Evolutionary conservation across 2,113 vertebrate genomes (phyloP).

Genomic region (Hyaena hyaena): DNA sequence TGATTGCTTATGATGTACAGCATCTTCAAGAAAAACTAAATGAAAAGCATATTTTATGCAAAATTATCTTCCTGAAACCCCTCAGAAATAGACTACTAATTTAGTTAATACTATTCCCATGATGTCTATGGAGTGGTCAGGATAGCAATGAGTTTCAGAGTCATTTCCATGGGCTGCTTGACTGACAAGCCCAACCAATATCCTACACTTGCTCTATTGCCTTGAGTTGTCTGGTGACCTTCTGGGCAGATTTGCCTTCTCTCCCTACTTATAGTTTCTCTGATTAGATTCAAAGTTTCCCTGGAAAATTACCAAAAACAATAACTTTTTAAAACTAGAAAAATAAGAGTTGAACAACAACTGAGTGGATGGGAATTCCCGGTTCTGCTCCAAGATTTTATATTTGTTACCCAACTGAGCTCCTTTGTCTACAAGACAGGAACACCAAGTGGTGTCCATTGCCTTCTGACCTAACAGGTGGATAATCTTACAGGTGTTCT

Average conservation of each 20-base stretch:
- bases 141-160: not conserved
- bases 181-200: not conserved
- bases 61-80: not conserved
- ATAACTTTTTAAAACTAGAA: not conserved
- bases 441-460: not conserved
- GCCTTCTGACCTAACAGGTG: not conserved
- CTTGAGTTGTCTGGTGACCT: not conserved
- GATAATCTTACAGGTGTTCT: not conserved
- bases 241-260: not conserved
- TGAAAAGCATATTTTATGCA: not conserved
- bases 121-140: not conserved
- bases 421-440: not conserved
- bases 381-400: not conserved
- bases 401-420: not conserved
- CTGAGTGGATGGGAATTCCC: not conserved
- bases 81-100: not conserved
- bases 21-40: not conserved
- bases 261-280: not conserved
- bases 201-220: not conserved
- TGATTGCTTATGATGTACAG: not conserved
- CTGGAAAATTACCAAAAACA: constrained; percentile 7
- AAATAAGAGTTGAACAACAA: not conserved
- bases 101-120: not conserved
- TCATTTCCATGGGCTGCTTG: not conserved
- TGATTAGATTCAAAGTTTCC: not conserved